Percentiles rank a stretch among this genome's conserved stretches.
Conservation (phyloP, 2,113 vertebrate species). For the Octodon degus region DNA sequence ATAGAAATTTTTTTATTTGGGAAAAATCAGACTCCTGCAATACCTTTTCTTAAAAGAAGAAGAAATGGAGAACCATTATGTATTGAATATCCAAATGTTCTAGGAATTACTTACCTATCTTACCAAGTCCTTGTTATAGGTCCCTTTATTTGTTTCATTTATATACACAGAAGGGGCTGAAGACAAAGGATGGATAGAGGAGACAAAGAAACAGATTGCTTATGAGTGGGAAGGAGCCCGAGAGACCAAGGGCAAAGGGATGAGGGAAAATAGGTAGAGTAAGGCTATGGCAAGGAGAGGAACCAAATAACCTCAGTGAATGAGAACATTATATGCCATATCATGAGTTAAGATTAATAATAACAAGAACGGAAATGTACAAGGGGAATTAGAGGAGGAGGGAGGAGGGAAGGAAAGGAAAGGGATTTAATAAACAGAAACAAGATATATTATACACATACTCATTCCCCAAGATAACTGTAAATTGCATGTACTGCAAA, state of each 20-base stretch:
- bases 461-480: background rate
- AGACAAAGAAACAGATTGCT: background rate
- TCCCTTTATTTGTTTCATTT: background rate
- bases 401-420: background rate
- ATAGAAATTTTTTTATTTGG: constrained; percentile 15
- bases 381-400: background rate
- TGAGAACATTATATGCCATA: background rate
- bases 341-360: background rate
- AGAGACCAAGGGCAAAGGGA: background rate
- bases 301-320: background rate
- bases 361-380: background rate
- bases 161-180: background rate
- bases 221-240: background rate
- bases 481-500: background rate
- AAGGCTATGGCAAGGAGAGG: background rate
- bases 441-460: background rate
- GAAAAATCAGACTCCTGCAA: background rate
- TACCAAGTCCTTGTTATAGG: background rate
- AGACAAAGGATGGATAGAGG: background rate
- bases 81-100: background rate
- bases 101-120: background rate
- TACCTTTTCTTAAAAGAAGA: background rate
- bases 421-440: background rate
- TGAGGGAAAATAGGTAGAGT: background rate
- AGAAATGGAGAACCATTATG: background rate